These are phyloP conservation scores for Eurytoma californica DNA, from an alignment of 2,888 invertebrate genomes.

Conservation along the genomic window DNA sequence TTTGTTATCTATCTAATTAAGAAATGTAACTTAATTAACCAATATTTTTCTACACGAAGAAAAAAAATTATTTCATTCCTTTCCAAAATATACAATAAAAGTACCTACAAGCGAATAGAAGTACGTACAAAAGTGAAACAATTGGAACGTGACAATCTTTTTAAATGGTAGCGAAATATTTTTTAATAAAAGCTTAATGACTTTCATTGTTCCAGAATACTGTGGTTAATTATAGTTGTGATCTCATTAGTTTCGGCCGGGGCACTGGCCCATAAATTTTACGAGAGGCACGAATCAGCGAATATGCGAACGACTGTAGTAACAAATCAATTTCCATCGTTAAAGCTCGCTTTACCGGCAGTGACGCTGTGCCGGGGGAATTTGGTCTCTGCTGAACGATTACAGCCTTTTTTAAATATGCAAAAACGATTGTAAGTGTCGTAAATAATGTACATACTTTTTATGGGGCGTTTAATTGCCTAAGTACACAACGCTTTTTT, in stretches of 20 bases:
- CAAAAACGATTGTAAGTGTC: slow-evolving; percentile 58
- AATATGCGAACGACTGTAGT: slow-evolving; percentile 64
- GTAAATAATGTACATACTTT: no score
- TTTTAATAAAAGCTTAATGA: neutral
- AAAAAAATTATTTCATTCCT: no score
- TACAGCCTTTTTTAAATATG: slow-evolving; percentile 52
- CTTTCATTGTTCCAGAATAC: slow-evolving; percentile 54
- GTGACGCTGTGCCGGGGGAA: slow-evolving; percentile 62
- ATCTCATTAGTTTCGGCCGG: slow-evolving; percentile 60
- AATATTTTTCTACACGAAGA: no score
- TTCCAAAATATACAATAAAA: no score
- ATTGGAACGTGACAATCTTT: no score
- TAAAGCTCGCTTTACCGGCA: slow-evolving; percentile 61
- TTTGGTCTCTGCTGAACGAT: slow-evolving; percentile 57
- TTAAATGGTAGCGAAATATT: neutral
- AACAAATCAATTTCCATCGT: slow-evolving; percentile 62
- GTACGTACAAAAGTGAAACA: no score
- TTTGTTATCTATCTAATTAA: neutral
- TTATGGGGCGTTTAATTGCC: no score
- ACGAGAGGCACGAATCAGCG: slow-evolving; percentile 62
- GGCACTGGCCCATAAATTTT: slow-evolving; percentile 61
- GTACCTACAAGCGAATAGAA: no score
- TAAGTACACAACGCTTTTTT: no score
- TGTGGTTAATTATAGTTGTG: slow-evolving; percentile 62
- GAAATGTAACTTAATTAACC: neutral